Conservation (phyloP, 2,797 vertebrate genomes). For the Odontamblyopus rebecca region DNA sequence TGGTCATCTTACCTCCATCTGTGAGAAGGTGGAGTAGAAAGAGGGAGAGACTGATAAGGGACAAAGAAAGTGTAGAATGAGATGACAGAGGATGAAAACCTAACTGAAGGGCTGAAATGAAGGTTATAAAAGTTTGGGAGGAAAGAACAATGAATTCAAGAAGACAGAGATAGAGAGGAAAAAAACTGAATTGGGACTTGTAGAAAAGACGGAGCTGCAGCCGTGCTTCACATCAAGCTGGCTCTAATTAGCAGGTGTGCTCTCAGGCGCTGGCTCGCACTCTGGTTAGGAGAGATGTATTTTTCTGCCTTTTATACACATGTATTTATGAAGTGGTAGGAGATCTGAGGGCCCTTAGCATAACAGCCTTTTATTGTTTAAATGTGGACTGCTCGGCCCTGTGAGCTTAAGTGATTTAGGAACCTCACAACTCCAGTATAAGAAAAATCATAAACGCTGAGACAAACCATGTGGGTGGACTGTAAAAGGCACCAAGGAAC, state of each 20-base stretch:
- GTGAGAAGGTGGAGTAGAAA: slow-evolving; percentile 60
- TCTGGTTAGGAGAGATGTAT: slow-evolving; percentile 69
- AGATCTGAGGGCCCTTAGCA: slow-evolving; percentile 97
- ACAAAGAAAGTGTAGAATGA: slow-evolving; percentile 18
- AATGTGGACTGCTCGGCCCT: slow-evolving; percentile 90
- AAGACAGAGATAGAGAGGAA: slow-evolving; percentile 19
- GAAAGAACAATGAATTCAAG: slow-evolving; percentile 23
- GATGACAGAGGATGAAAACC: slow-evolving; percentile 1
- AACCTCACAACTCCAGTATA: slow-evolving; percentile 86
- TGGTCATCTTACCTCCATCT: slow-evolving; percentile 70
- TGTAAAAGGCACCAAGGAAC: slow-evolving; percentile 85
- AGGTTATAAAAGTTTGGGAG: slow-evolving; percentile 28
- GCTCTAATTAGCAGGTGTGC: slow-evolving; percentile 99
- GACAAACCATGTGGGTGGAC: slow-evolving; percentile 95
- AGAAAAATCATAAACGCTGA: slow-evolving; percentile 97
- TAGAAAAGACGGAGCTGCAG: slow-evolving; percentile 53
- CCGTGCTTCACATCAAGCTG: slow-evolving; percentile 86
- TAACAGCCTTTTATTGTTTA: slow-evolving; percentile 94
- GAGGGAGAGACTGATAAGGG: slow-evolving; percentile 12
- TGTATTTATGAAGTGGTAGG: slow-evolving; percentile 99
- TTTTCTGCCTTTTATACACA: slow-evolving; percentile 87
- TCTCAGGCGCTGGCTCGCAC: slow-evolving; percentile 79
- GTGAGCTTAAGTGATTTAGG: slow-evolving; percentile 90
- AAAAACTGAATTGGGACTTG: slow-evolving; percentile 29
- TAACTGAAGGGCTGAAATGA: slow-evolving; percentile 19